Evolutionary conservation across 2,888 invertebrate genomes (phyloP).

Genomic region (Caenorhabditis imperialis): DNA sequence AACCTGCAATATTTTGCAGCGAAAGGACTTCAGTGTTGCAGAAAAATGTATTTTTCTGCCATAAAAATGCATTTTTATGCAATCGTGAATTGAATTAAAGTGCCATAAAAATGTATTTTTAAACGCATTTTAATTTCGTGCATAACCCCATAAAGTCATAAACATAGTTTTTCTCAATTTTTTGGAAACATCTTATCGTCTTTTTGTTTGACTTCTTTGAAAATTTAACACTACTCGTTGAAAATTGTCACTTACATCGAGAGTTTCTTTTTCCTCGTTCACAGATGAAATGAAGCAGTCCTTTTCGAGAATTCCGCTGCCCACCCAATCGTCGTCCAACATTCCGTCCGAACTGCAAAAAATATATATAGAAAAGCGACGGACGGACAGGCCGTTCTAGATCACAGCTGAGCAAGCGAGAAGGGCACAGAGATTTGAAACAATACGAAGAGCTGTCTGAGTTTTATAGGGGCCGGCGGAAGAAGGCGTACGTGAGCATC

Average conservation of each 20-base stretch:
- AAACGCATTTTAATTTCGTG: too few relatives aligned
- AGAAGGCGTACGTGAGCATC: neutral
- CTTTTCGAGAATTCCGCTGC: conserved; percentile 44
- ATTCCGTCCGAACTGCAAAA: conserved; percentile 37
- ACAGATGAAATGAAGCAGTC: conserved; percentile 54
- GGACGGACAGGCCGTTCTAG: conserved; percentile 30
- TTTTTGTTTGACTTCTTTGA: too few relatives aligned
- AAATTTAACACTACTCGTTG: too few relatives aligned
- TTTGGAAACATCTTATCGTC: too few relatives aligned
- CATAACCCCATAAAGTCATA: too few relatives aligned
- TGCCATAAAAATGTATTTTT: too few relatives aligned
- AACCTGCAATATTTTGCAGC: too few relatives aligned
- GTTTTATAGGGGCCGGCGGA: neutral
- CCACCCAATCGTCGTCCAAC: conserved; percentile 66
- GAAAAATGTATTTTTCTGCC: too few relatives aligned
- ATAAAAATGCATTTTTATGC: too few relatives aligned
- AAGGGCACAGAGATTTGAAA: neutral
- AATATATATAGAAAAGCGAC: conserved; percentile 3
- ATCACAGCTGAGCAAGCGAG: conserved; percentile 40
- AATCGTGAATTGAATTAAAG: too few relatives aligned
- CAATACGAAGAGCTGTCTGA: neutral
- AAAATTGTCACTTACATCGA: conserved; percentile 12
- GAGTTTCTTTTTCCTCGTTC: conserved; percentile 12
- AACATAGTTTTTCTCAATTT: too few relatives aligned
- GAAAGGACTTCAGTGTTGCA: too few relatives aligned